These are phyloP conservation scores for Ameiurus melas DNA, from an alignment of 2,113 vertebrate genomes.

Conservation along the genomic window DNA sequence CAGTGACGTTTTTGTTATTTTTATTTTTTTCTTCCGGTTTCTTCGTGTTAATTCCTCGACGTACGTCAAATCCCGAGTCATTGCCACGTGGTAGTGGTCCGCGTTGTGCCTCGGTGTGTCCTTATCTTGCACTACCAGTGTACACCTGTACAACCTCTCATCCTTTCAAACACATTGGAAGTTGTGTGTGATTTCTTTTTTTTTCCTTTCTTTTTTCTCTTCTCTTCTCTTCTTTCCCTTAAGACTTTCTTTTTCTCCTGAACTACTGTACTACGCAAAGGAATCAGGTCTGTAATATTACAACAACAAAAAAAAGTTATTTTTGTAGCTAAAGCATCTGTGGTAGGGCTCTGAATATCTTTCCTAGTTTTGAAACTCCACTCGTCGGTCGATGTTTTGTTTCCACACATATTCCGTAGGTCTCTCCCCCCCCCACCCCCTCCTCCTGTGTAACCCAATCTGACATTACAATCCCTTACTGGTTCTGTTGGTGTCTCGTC, in stretches of 20 bases:
- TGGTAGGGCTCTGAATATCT: constrained; percentile 25
- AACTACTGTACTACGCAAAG: constrained; percentile 41
- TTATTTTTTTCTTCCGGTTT: neutral
- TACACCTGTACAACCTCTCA: constrained; percentile 45
- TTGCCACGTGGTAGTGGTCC: neutral
- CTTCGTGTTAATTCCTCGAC: neutral
- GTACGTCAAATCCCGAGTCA: neutral
- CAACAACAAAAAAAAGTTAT: constrained; percentile 9
- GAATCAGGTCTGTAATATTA: constrained; percentile 45
- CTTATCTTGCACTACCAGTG: constrained; percentile 41
- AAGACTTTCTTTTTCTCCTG: neutral
- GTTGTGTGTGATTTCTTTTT: neutral
- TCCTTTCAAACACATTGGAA: constrained; percentile 13
- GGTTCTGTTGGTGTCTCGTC: neutral
- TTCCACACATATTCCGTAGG: constrained; percentile 13
- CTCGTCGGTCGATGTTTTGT: neutral
- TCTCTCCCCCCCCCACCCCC: too few relatives aligned
- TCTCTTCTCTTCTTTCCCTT: neutral
- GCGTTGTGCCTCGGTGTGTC: constrained; percentile 16
- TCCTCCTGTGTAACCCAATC: neutral
- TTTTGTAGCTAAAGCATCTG: constrained; percentile 38
- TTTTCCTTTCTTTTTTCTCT: neutral
- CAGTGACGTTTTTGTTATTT: neutral
- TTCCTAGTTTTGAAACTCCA: constrained; percentile 7
- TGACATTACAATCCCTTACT: neutral